Conservation (phyloP, 2,888 invertebrate species). For the Plebejus anna region DNA sequence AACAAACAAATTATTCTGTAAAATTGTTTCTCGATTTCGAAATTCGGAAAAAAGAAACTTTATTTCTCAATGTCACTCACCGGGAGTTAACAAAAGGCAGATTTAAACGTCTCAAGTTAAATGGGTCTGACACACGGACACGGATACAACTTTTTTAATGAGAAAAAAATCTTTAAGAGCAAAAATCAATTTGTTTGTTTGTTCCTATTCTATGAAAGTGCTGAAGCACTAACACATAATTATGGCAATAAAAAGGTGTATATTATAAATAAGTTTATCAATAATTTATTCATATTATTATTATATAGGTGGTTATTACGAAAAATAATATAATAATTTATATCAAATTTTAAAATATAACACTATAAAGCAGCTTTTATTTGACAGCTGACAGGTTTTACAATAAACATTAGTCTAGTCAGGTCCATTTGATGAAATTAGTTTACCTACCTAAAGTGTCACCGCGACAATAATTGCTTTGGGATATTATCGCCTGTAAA, state of each 20-base stretch:
- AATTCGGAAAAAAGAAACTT: conserved; percentile 13
- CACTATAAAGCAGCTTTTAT: neutral
- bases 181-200: neutral
- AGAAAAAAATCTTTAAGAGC: neutral
- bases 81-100: conserved; percentile 22
- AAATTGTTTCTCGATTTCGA: conserved; percentile 8
- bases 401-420: neutral
- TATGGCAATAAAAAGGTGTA: no score
- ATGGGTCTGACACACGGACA: conserved; percentile 15
- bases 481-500: no score
- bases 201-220: neutral
- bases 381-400: neutral
- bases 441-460: no score
- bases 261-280: no score
- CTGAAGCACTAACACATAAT: neutral
- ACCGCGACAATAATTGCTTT: no score
- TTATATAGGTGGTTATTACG: no score
- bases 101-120: conserved; percentile 13
- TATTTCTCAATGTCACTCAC: conserved; percentile 19
- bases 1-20: conserved; percentile 7
- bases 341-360: neutral
- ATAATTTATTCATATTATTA: no score
- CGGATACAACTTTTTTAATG: conserved; percentile 15
- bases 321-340: no score
- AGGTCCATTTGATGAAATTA: neutral